Percentiles rank a stretch among this genome's conserved stretches.
phyloP scores from a whole-genome alignment of 2,888 invertebrate species.

The Melipona beecheii region DNA sequence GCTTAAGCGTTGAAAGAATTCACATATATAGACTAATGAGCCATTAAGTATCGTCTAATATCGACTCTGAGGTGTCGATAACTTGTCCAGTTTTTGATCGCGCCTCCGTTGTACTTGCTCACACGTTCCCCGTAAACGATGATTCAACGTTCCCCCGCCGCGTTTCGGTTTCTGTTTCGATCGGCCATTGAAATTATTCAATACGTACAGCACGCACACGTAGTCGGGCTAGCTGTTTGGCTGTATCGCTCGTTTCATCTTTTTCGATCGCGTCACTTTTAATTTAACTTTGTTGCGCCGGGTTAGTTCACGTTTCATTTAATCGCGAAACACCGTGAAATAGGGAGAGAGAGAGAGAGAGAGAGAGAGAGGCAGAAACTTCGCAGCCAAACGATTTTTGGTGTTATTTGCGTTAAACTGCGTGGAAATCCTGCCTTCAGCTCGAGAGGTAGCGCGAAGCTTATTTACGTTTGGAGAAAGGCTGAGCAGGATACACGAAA shows the following conservation, averaged over 20 bases:
- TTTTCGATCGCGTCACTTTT: neutral
- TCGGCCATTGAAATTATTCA: constrained; percentile 6
- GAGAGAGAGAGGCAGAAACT: neutral
- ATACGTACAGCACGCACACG: neutral
- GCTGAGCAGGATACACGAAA: neutral
- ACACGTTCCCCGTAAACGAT: too few relatives aligned
- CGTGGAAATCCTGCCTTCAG: neutral
- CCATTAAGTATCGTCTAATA: too few relatives aligned
- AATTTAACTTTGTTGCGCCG: neutral
- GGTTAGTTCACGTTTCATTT: constrained; percentile 15
- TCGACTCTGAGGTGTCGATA: too few relatives aligned
- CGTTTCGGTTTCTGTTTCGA: neutral
- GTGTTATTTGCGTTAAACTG: neutral
- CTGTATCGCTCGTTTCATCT: neutral
- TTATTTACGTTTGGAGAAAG: neutral
- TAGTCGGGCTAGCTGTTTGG: neutral
- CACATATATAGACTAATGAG: too few relatives aligned
- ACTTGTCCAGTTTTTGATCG: too few relatives aligned
- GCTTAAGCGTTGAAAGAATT: too few relatives aligned
- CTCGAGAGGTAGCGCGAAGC: neutral
- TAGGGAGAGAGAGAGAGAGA: neutral
- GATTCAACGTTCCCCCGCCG: neutral
- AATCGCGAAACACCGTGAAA: neutral
- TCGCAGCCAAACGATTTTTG: neutral
- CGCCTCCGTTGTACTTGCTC: too few relatives aligned